Evolutionary conservation across 2,797 vertebrate species (phyloP).

Genomic region (Spatula versicolor): DNA sequence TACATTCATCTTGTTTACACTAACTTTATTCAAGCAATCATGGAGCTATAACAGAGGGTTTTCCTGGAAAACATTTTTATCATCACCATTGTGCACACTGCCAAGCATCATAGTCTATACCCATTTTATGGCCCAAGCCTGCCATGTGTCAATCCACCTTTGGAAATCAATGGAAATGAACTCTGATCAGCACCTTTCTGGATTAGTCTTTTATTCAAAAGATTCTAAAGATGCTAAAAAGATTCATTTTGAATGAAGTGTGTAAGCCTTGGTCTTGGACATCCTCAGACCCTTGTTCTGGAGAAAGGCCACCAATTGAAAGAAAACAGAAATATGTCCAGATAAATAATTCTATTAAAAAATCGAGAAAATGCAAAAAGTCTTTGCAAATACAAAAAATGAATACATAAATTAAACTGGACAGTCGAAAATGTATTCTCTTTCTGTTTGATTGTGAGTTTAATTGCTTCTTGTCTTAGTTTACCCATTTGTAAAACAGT

Average conservation of each 20-base stretch:
- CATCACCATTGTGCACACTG: neutral
- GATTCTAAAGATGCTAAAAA: neutral
- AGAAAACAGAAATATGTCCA: neutral
- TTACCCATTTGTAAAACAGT: neutral
- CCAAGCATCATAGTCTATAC: neutral
- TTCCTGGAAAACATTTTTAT: neutral
- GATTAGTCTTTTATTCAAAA: neutral
- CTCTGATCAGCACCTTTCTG: neutral
- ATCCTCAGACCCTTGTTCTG: neutral
- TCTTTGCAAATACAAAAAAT: neutral
- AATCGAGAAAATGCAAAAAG: neutral
- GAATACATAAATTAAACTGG: neutral
- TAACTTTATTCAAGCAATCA: neutral
- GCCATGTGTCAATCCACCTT: neutral
- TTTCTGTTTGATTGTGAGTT: neutral
- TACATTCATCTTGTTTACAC: neutral
- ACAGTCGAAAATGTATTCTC: neutral
- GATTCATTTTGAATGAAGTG: neutral
- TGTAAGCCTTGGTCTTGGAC: neutral
- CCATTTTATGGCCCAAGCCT: neutral
- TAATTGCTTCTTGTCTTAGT: neutral
- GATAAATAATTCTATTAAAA: neutral
- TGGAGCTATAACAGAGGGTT: neutral
- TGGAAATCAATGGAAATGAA: neutral
- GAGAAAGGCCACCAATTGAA: neutral